Conservation (phyloP, 2,797 vertebrate genomes). For the Dipus sagitta region DNA sequence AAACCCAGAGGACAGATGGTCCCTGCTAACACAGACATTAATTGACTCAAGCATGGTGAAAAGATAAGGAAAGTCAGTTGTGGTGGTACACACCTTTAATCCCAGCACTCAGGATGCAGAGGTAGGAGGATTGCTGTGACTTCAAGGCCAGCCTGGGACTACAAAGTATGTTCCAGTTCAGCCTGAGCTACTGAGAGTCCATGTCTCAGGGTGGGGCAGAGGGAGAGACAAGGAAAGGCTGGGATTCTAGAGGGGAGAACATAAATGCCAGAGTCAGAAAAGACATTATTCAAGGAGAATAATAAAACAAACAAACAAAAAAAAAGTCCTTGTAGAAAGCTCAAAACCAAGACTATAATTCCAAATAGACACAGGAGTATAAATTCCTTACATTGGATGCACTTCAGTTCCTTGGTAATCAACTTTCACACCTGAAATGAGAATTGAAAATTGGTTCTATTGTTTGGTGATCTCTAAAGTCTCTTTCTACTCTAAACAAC, state of each 20-base stretch:
- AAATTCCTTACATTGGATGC: background rate
- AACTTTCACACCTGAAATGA: background rate
- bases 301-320: background rate
- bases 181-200: no score
- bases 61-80: background rate
- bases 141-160: no score
- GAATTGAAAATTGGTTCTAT: background rate
- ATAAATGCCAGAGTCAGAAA: background rate
- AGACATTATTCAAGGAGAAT: background rate
- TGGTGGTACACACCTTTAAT: no score
- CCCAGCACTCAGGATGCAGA: background rate
- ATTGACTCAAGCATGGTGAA: background rate
- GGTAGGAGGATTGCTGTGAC: no score
- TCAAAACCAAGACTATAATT: conserved; percentile 1
- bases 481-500: background rate
- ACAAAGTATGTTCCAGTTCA: no score
- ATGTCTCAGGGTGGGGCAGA: no score
- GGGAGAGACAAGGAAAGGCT: no score
- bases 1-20: background rate
- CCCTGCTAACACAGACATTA: background rate
- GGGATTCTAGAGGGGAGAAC: background rate
- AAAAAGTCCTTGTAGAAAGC: background rate
- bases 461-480: background rate
- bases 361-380: background rate
- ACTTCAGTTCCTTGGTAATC: background rate